These are phyloP conservation scores for Antheraea assamensis DNA, from an alignment of 2,888 invertebrate species.

Conservation along the genomic window DNA sequence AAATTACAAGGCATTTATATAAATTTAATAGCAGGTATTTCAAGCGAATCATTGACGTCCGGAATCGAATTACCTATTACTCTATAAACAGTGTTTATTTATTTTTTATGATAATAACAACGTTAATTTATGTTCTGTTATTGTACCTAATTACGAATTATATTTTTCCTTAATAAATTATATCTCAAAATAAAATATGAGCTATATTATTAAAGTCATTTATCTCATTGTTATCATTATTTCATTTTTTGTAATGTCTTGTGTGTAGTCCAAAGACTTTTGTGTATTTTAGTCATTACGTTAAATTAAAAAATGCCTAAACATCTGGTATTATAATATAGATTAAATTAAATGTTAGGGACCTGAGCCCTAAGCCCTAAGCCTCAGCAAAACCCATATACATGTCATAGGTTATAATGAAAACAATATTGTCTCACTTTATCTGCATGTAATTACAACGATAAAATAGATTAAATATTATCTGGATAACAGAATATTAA, in stretches of 20 bases:
- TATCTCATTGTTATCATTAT: no score
- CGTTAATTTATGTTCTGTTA: neutral
- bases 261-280: neutral
- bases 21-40: slow-evolving; percentile 21
- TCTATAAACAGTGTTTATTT: slow-evolving; percentile 8
- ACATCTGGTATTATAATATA: neutral
- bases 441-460: slow-evolving; percentile 17
- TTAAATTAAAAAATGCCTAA: neutral
- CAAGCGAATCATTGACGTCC: slow-evolving; percentile 21
- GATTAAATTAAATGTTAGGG: neutral
- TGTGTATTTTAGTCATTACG: neutral
- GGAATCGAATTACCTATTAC: slow-evolving; percentile 12
- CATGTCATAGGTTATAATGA: slow-evolving; percentile 11
- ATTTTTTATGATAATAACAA: slow-evolving; percentile 18
- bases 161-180: slow-evolving; percentile 7
- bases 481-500: slow-evolving; percentile 32
- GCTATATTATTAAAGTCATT: neutral
- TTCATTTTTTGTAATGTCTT: neutral
- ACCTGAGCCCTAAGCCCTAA: no score
- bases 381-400: neutral
- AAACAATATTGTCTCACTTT: slow-evolving; percentile 20
- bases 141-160: slow-evolving; percentile 5
- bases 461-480: slow-evolving; percentile 23
- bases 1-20: slow-evolving; percentile 22
- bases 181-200: neutral